Conservation (phyloP, 2,797 vertebrate species). For the Liparis tanakae region DNA sequence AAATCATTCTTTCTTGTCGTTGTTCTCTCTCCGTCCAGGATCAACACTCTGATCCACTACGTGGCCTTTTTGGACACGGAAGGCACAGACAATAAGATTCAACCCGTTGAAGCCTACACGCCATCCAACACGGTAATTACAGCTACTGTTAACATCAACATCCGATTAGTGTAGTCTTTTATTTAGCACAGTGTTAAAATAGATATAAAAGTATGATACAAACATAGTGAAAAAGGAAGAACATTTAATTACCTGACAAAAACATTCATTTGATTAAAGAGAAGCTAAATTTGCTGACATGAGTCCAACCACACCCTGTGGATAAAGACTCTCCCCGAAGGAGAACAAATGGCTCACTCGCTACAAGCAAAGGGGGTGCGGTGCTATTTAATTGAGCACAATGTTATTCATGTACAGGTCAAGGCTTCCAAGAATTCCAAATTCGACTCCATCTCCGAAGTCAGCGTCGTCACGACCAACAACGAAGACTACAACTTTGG, state of each 20-base stretch:
- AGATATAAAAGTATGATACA: too few species aligned
- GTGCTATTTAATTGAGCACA: neutral
- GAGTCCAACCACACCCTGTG: neutral
- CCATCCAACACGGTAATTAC: conserved; percentile 47
- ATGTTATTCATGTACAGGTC: neutral
- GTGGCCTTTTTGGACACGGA: conserved; percentile 72
- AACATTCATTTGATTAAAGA: neutral
- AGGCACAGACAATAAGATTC: neutral
- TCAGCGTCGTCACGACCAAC: too few species aligned
- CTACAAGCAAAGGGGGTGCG: neutral
- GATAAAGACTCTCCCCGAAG: too few species aligned
- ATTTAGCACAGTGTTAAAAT: too few species aligned
- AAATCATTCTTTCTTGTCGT: neutral
- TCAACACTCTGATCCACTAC: conserved; percentile 73
- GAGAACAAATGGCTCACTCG: neutral
- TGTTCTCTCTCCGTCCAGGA: conserved; percentile 43
- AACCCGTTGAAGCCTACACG: neutral
- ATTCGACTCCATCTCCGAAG: fast-evolving
- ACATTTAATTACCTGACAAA: neutral
- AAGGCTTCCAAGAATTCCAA: neutral
- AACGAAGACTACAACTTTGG: neutral
- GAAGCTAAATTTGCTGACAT: neutral
- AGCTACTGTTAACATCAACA: neutral
- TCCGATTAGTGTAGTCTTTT: neutral
- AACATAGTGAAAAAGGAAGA: neutral